Conservation (phyloP, 2,888 invertebrate genomes). For the Adelognathus sp. region DNA sequence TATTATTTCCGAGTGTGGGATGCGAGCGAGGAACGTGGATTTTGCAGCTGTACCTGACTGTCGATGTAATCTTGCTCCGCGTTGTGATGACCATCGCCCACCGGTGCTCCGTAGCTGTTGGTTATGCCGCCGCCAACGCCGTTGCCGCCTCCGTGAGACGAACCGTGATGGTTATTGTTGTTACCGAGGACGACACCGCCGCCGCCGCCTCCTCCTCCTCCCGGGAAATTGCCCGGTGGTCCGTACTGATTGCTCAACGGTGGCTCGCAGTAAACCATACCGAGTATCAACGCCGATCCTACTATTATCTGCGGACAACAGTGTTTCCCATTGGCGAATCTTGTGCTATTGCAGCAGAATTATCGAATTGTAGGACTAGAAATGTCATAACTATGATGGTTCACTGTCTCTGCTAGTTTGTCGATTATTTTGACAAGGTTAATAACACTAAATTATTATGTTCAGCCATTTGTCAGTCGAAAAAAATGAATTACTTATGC, state of each 20-base stretch:
- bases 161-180: constrained; percentile 57
- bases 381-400: no score
- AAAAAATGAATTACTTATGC: no score
- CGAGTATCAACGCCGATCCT: constrained; percentile 68
- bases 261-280: constrained; percentile 70
- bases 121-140: constrained; percentile 62
- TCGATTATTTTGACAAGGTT: no score
- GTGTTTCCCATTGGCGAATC: constrained; percentile 15
- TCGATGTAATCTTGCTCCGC: constrained; percentile 78
- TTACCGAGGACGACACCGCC: constrained; percentile 33
- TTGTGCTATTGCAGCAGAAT: constrained; percentile 12
- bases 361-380: not conserved
- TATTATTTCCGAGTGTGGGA: not conserved
- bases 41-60: constrained; percentile 76
- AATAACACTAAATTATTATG: no score
- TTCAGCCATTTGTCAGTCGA: no score
- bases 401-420: no score
- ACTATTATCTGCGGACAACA: constrained; percentile 65
- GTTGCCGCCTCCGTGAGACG: constrained; percentile 50
- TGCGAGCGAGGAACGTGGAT: not conserved
- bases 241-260: constrained; percentile 77
- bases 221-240: constrained; percentile 75
- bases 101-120: constrained; percentile 74
- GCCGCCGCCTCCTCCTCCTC: constrained; percentile 63
- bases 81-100: constrained; percentile 71